A percentile compares a stretch with the other conserved stretches of the same genome.
Evolutionary conservation across 2,888 invertebrate species (phyloP).

Genomic region (Erannis defoliaria): DNA sequence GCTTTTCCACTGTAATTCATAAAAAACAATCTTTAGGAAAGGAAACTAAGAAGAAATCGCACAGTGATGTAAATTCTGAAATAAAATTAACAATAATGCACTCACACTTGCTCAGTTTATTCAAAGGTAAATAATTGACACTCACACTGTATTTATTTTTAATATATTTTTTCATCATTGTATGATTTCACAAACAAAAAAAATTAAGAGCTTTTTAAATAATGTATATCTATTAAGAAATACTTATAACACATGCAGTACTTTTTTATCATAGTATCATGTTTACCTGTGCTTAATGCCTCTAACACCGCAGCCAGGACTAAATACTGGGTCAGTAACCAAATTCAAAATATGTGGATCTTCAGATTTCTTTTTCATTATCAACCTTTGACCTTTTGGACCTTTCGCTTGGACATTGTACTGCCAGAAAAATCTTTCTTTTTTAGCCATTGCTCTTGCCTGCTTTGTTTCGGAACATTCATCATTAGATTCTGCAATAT

Average conservation of each 20-base stretch:
- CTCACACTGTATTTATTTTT: too few relatives aligned
- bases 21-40: neutral
- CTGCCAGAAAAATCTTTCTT: constrained; percentile 98
- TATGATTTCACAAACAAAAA: too few relatives aligned
- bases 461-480: constrained; percentile 85
- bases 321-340: constrained; percentile 98
- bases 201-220: too few relatives aligned
- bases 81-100: too few relatives aligned
- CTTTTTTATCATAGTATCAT: too few relatives aligned
- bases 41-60: neutral
- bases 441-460: constrained; percentile 85
- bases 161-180: too few relatives aligned
- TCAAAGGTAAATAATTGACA: too few relatives aligned
- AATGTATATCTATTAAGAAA: too few relatives aligned
- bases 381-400: constrained; percentile 96
- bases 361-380: constrained; percentile 93
- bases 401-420: constrained; percentile 99
- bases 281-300: constrained; percentile 95
- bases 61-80: neutral
- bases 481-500: constrained; percentile 88
- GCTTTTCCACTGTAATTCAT: constrained; percentile 91
- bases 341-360: constrained; percentile 97
- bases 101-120: too few relatives aligned
- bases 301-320: constrained; percentile 95
- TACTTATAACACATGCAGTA: too few relatives aligned